Evolutionary conservation across 2,797 vertebrate species (phyloP), one percentile per base, ranked within the genome.

Genomic region (Takifugu ocellatus): DNA sequence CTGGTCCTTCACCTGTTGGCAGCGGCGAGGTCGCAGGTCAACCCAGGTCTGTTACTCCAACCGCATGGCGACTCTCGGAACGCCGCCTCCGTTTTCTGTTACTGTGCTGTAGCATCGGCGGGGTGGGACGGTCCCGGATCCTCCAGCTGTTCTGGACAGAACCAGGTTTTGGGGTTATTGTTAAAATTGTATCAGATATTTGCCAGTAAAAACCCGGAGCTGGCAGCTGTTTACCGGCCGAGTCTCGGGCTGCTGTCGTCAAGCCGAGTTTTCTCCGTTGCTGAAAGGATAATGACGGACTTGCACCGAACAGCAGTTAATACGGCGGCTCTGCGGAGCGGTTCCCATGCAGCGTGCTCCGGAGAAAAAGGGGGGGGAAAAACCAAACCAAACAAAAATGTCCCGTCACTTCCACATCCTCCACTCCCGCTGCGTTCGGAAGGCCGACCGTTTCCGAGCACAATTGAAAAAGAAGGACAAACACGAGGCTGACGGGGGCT

Each of bases 11-110:
- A 71, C 66, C 86, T 89, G 64, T 74, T 88, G 3, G 86, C 80
- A 80, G 76, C 62, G 16, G 88, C 83, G 56, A 80, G 54, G 1
- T 81, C 89, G 2, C 92, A 93, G 83, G 92, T 92, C 66, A 92
- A 92, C 77, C 90, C 92, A 87, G 88, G 91, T 92, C 73, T 53
- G 90, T 39, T 17, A 10, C 33, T 12, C 8, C 1, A 10, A 2
- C 11, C 10, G 33, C 33, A 31, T 8, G 17, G 17, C 29, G 8
- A 8, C 29, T 6, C 6, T 8, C 5, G 29, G 6, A 31, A 5
- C 27, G 27, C 27, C 27, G 7, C 33, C 33, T 10, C 33, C 33
- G 11, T 36, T 12, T 6, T 36, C 6, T 2, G 33, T 36, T 33
- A 9, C 10, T 33, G 31, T 33, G 31, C 31, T 33, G 31, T 33